Percentiles rank a stretch among this genome's conserved stretches.
Evolutionary conservation across 2,888 invertebrate species (phyloP).

Genomic region (Drosophila pegasa): DNA sequence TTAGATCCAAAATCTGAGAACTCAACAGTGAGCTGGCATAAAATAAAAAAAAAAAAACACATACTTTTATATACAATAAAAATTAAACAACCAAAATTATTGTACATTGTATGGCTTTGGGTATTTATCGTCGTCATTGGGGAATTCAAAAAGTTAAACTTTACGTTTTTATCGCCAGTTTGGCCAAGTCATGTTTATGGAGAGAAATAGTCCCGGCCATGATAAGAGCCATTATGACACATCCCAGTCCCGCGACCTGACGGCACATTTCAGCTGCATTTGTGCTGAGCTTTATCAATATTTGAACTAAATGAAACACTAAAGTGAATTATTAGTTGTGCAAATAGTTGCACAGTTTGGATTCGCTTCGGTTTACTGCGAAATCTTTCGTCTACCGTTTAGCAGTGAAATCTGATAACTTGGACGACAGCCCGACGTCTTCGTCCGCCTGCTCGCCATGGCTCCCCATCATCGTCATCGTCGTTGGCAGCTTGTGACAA

Average conservation of each 20-base stretch:
- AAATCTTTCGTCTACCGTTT: slow-evolving; percentile 32
- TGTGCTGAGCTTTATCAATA: slow-evolving; percentile 48
- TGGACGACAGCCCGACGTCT: slow-evolving; percentile 21
- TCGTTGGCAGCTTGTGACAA: slow-evolving; percentile 59
- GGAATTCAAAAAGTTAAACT: slow-evolving; percentile 5
- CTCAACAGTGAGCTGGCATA: slow-evolving; percentile 25
- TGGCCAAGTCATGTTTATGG: slow-evolving; percentile 29
- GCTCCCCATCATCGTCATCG: slow-evolving; percentile 2
- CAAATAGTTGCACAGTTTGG: slow-evolving; percentile 69
- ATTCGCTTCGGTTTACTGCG: slow-evolving; percentile 47
- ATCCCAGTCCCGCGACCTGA: neutral
- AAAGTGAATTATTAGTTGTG: slow-evolving; percentile 76
- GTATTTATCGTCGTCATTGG: neutral
- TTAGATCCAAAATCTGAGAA: slow-evolving; percentile 21
- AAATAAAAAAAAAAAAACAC: neutral
- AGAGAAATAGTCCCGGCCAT: slow-evolving; percentile 7
- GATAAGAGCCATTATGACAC: slow-evolving; percentile 21
- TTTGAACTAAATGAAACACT: slow-evolving; percentile 68
- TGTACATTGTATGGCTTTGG: slow-evolving; percentile 26
- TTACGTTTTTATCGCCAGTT: slow-evolving; percentile 9
- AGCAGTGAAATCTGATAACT: slow-evolving; percentile 34
- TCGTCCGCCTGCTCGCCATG: neutral
- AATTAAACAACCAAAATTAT: slow-evolving; percentile 4
- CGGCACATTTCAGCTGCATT: slow-evolving; percentile 8
- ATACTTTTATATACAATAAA: slow-evolving; percentile 8